Base-by-base conservation (phyloP, 2,797 vertebrate genomes). In the Chloroceryle amazona region DNA sequence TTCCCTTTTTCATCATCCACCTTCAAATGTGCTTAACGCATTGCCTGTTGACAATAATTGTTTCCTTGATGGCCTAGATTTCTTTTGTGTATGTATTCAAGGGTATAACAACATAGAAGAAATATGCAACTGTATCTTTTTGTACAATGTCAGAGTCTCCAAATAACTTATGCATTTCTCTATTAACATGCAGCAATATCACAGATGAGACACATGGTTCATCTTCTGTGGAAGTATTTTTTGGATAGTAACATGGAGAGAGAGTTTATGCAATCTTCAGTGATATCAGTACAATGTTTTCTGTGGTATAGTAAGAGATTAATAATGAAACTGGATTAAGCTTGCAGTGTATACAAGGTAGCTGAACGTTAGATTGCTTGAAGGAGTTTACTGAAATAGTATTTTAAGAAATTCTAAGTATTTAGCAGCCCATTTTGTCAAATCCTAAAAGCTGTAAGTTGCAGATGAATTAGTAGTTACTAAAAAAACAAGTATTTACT, bases 321-420 rank as follows among this genome's bases (percentile, higher is more conserved):
- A 62, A 68, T 82, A 83, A 91, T 54, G 54, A 78, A 92, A 74
- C 28, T 72, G 17, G 51, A 18, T 63, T 81, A 81, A 85, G 26
- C 60, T 39, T 91, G 7, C 21, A 12, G 1, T 67, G 33, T 55
- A 13, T n/a, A 72, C 14, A 62, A 80, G 58, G 44, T 61, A 63
- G 52, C 76, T 92, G 67, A 79, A 89, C 82, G 31, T 70, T 92
- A 47, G 80, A 5, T n/a, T 84, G n/a, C 47, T 91, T 89, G 75
- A 81, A 94, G 60, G 28, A 79, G 13, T 75, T 81, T 39, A 47
- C 46, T 90, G 65, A 74, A 79, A 41, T 37, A 37, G 37, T 37
- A 41, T 41, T 41, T 14, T 41, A 41, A 41, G 39, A 41, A 41
- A 93, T 87, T 85, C 35, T 74, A 49, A 93, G 51, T 58, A 57